Conservation (phyloP, 2,113 vertebrate species). For the Phylloscopus whistleri region DNA sequence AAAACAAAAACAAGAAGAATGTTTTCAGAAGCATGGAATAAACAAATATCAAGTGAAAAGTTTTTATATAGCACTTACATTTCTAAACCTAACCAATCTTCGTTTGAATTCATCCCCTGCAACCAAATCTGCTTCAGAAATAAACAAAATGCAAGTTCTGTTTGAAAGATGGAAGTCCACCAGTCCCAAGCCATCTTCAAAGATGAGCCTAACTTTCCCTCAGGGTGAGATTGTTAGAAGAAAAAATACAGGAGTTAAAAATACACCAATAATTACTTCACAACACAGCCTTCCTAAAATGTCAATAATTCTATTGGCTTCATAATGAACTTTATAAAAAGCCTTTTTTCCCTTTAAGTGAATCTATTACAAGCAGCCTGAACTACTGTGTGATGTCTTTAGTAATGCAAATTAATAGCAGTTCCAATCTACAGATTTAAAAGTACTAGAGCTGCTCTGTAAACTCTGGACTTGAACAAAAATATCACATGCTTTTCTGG, state of each 20-base stretch:
- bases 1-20: neutral
- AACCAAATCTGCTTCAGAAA: conserved; percentile 89
- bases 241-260: neutral
- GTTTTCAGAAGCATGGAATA: neutral
- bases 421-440: neutral
- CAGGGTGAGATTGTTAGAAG: neutral
- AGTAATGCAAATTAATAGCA: neutral
- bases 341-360: neutral
- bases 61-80: conserved; percentile 75
- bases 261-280: neutral
- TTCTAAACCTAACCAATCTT: conserved; percentile 86
- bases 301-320: neutral
- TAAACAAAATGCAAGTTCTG: conserved; percentile 82
- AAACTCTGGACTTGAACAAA: neutral
- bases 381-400: neutral
- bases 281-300: neutral
- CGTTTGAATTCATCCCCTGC: conserved; percentile 84
- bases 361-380: neutral
- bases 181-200: conserved; percentile 81
- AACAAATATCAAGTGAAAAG: neutral
- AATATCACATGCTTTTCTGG: neutral
- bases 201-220: conserved; percentile 81
- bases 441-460: neutral
- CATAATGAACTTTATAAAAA: neutral
- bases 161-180: conserved; percentile 89